Evolutionary conservation across 2,888 invertebrate species (phyloP), one percentile per base, ranked within the genome.

Genomic region (Laothoe populi): DNA sequence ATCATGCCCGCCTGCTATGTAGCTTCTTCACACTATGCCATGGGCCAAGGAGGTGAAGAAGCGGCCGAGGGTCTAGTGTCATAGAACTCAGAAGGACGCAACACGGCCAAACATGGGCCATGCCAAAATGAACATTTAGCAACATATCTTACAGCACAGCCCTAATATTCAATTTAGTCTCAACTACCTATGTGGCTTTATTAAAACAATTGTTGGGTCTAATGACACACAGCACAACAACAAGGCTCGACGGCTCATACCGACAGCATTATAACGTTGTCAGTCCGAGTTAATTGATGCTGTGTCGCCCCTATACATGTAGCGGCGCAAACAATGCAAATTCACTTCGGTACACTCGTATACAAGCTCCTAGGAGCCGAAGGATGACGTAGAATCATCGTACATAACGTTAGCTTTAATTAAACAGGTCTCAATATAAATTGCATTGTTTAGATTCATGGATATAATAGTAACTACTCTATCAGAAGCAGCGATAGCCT

Each of bases 251-350:
- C n/a, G 19, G 19, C 38, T 38, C 19, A 13, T 46, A 38, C 23
- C 16, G 45, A 19, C 48, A 24, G 60, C 46, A 31, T 53, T 35
- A 48, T 60, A 35, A 60, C 24, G 48, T 60, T 60, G 38, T 48
- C 60, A 48, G 35, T 35, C 46, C n/a, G 48, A 40, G 21, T 45
- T 46, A 59, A 59, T 59, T 59, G 59, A 59, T 26, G 46, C 59
- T 13, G 35, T 38, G 48, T 48, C 38, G n/a, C 31, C 35, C 31
- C 46, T 46, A 35, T 23, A 59, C 46, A 46, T 38, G 23, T 45
- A 35, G 19, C 21, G 16, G 24, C 10, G 26, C 40, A 26, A 40
- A 60, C 49, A 42, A 40, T 42, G 60, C 48, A 42, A 24, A 42
- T 61, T 35, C 53, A 53, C 53, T 53, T 31, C 35, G 35, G 19